These are phyloP conservation scores for Osmerus mordax DNA, from an alignment of 2,113 vertebrate genomes.

Conservation along the genomic window DNA sequence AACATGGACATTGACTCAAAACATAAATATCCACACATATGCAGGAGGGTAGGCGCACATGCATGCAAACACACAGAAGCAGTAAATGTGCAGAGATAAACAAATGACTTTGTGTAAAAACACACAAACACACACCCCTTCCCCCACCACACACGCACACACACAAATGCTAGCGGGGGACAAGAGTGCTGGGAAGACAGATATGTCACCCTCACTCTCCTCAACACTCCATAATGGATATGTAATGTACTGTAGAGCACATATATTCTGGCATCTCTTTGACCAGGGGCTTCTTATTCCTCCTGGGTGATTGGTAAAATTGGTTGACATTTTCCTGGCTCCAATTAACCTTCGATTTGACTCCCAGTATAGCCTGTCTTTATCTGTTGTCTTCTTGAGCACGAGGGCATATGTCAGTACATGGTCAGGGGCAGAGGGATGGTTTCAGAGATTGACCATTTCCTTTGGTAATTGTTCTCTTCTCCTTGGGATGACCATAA, in stretches of 20 bases:
- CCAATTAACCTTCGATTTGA: conserved; percentile 78
- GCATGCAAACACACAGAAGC: not conserved
- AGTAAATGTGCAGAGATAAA: too few species aligned
- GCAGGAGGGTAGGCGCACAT: conserved; percentile 26
- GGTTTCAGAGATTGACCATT: conserved; percentile 54
- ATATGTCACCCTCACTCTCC: conserved; percentile 69
- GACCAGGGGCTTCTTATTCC: conserved; percentile 62
- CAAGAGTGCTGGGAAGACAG: conserved; percentile 47
- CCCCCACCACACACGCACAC: not conserved
- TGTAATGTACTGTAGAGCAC: conserved; percentile 50
- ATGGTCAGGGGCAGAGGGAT: conserved; percentile 38
- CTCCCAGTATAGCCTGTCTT: conserved; percentile 69
- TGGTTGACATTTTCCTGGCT: conserved; percentile 73
- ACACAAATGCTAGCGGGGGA: conserved; percentile 53
- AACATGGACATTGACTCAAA: conserved; percentile 51
- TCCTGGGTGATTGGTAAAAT: conserved; percentile 70
- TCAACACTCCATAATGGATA: conserved; percentile 65
- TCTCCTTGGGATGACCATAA: conserved; percentile 52
- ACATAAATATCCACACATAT: conserved; percentile 26
- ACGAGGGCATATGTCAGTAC: conserved; percentile 32
- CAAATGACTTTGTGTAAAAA: too few species aligned
- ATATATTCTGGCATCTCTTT: conserved; percentile 56
- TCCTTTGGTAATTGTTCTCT: conserved; percentile 51
- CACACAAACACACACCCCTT: conserved; percentile 14
- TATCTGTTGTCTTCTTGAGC: conserved; percentile 64